A percentile compares a stretch with the other conserved stretches of the same genome.
Conservation (phyloP, 2,888 invertebrate genomes). For the Eulithis prunata region DNA sequence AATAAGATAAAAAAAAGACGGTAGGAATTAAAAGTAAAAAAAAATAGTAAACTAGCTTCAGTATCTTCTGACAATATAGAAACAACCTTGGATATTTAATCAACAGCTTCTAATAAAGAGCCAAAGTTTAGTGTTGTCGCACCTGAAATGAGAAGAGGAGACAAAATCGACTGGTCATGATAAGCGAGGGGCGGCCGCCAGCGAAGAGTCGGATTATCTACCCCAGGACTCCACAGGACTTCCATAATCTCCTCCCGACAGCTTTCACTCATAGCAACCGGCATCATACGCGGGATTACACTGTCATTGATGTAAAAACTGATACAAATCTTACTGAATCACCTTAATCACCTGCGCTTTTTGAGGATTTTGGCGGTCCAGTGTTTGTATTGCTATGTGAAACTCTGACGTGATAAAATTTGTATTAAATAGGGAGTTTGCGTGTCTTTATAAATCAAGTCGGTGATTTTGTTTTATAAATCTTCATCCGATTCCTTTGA, state of each 20-base stretch:
- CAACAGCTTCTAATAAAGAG: neutral
- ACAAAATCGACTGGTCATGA: constrained; percentile 39
- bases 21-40: too few species aligned
- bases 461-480: constrained; percentile 22
- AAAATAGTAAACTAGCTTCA: too few species aligned
- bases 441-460: constrained; percentile 18
- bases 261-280: constrained; percentile 63
- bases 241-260: constrained; percentile 63
- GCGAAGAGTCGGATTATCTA: constrained; percentile 53
- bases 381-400: constrained; percentile 42
- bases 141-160: constrained; percentile 28
- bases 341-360: constrained; percentile 60
- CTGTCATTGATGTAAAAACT: constrained; percentile 70
- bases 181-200: constrained; percentile 41
- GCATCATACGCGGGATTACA: constrained; percentile 60
- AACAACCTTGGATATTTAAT: too few species aligned
- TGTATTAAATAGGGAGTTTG: constrained; percentile 16
- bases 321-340: constrained; percentile 58
- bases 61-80: too few species aligned
- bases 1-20: too few species aligned
- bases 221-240: constrained; percentile 50
- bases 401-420: constrained; percentile 16
- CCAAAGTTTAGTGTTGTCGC: constrained; percentile 10
- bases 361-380: constrained; percentile 47
- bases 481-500: constrained; percentile 25